Percentiles rank a stretch among this genome's conserved stretches.
Conservation (phyloP, 2,113 vertebrate genomes). For the Calidris pugnax region DNA sequence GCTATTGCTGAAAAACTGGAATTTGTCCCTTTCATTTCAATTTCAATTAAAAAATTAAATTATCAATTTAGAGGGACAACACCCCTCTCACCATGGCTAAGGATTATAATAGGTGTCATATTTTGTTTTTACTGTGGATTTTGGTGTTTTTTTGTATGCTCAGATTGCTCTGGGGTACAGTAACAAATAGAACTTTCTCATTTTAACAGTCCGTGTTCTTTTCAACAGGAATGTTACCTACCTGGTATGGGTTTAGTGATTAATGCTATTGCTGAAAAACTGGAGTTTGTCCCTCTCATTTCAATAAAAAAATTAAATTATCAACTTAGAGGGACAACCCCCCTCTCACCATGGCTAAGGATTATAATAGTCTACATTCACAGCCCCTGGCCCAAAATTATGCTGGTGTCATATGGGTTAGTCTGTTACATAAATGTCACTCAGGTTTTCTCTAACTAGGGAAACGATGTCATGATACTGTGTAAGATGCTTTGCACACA, state of each 20-base stretch:
- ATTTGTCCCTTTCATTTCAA: background rate
- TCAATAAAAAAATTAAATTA: background rate
- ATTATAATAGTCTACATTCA: background rate
- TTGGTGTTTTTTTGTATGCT: background rate
- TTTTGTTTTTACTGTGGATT: background rate
- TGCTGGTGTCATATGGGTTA: background rate
- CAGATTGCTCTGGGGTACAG: background rate
- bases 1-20: background rate
- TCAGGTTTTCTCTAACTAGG: background rate
- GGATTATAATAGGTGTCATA: background rate
- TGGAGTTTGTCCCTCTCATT: background rate
- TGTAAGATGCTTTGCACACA: background rate
- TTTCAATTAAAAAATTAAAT: background rate
- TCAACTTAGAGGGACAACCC: background rate
- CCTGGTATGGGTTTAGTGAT: background rate
- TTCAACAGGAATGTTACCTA: background rate
- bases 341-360: accelerated
- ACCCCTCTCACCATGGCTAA: accelerated
- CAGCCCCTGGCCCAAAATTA: background rate
- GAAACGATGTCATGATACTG: background rate
- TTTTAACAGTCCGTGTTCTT: background rate
- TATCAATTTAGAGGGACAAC: accelerated
- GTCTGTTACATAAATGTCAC: background rate
- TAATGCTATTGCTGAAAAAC: background rate
- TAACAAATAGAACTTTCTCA: background rate